Conservation (phyloP, 2,888 invertebrate genomes). For the Lymantria monacha region DNA sequence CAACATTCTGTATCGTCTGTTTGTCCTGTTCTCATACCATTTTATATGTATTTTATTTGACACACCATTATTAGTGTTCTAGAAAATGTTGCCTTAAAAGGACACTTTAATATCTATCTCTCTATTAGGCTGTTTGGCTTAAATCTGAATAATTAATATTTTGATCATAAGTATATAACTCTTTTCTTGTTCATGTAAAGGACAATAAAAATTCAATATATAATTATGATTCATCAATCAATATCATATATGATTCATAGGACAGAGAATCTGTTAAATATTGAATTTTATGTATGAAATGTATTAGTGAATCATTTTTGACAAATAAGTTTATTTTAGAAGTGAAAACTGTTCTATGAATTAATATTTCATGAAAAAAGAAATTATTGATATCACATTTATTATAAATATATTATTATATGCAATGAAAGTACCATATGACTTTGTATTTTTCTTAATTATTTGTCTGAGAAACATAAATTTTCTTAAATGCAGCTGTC, state of each 20-base stretch:
- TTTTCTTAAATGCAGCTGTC: conserved; percentile 64
- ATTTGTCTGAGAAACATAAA: conserved; percentile 43
- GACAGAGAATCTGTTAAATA: too few relatives aligned
- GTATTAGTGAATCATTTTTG: too few relatives aligned
- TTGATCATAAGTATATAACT: not conserved
- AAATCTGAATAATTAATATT: not conserved
- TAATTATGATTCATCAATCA: not conserved
- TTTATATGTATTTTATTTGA: conserved; percentile 8
- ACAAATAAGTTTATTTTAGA: too few relatives aligned
- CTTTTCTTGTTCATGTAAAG: too few relatives aligned
- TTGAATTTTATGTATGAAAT: too few relatives aligned
- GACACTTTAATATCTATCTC: not conserved
- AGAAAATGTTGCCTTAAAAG: not conserved
- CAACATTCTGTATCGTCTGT: conserved; percentile 26
- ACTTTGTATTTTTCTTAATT: not conserved
- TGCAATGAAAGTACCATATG: not conserved
- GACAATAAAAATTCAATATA: not conserved
- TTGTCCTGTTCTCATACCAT: conserved; percentile 26
- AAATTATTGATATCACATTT: not conserved
- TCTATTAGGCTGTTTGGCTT: not conserved
- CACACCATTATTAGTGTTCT: conserved; percentile 5
- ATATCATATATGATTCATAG: not conserved
- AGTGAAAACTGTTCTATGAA: too few relatives aligned
- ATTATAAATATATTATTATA: not conserved
- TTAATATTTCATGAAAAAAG: too few relatives aligned